Conservation (phyloP, 2,797 vertebrate species). For the Tinamus major region DNA sequence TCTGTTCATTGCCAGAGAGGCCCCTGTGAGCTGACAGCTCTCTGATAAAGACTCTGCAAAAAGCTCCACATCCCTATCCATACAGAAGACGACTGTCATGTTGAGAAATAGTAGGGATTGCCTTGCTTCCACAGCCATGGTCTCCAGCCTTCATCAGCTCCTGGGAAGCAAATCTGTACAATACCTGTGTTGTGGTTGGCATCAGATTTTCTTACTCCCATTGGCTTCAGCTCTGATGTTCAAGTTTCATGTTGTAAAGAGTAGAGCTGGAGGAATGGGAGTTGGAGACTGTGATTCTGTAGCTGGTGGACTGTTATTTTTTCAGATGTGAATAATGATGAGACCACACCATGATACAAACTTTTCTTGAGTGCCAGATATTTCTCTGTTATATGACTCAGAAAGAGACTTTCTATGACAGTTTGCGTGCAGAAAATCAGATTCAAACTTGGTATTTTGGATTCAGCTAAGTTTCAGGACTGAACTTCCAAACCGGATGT, state of each 20-base stretch:
- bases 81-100: background rate
- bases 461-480: background rate
- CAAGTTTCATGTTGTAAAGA: background rate
- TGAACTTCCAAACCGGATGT: background rate
- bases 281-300: background rate
- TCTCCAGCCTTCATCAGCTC: background rate
- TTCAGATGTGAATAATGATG: background rate
- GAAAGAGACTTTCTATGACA: background rate
- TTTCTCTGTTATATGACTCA: background rate
- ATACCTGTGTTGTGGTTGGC: background rate
- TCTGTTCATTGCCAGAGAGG: accelerated
- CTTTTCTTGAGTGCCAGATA: background rate
- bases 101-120: background rate
- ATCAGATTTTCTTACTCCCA: background rate
- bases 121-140: background rate
- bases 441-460: background rate
- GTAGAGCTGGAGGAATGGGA: background rate
- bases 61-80: background rate
- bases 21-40: background rate
- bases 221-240: background rate
- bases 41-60: background rate
- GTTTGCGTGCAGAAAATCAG: background rate
- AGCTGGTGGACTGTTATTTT: background rate
- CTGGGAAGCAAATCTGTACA: background rate
- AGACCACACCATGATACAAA: background rate